A percentile compares a stretch with the other conserved stretches of the same genome.
These are phyloP conservation scores for Trichoplusia ni DNA, from an alignment of 1,140 invertebrate genomes.

Conservation along the genomic window DNA sequence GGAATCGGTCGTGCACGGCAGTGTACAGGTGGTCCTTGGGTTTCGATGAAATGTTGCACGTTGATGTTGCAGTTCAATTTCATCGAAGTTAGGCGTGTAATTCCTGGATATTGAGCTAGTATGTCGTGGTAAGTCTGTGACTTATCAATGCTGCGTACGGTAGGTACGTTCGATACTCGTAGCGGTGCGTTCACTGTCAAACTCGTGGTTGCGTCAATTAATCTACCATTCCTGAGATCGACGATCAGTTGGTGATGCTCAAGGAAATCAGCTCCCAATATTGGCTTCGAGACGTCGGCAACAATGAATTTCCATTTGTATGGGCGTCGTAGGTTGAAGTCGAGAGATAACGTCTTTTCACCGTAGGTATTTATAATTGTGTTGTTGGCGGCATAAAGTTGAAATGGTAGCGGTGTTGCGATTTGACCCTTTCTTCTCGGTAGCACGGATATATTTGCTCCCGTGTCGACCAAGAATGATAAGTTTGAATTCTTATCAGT, in stretches of 20 bases:
- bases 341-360: neutral
- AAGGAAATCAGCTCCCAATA: neutral
- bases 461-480: neutral
- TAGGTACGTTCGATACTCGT: neutral
- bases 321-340: neutral
- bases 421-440: neutral
- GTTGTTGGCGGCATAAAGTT: neutral
- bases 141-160: neutral
- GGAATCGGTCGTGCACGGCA: neutral
- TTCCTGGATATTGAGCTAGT: neutral
- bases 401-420: neutral
- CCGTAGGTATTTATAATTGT: neutral
- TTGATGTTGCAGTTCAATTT: neutral
- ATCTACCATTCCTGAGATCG: neutral
- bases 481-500: conserved; percentile 29
- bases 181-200: neutral
- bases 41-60: neutral
- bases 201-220: neutral
- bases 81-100: neutral
- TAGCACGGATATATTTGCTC: neutral
- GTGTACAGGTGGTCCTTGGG: neutral
- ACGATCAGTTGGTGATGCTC: neutral
- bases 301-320: neutral
- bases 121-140: neutral
- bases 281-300: neutral